Evolutionary conservation across 2,797 vertebrate species (phyloP).

Genomic region (Danio aesculapii): DNA sequence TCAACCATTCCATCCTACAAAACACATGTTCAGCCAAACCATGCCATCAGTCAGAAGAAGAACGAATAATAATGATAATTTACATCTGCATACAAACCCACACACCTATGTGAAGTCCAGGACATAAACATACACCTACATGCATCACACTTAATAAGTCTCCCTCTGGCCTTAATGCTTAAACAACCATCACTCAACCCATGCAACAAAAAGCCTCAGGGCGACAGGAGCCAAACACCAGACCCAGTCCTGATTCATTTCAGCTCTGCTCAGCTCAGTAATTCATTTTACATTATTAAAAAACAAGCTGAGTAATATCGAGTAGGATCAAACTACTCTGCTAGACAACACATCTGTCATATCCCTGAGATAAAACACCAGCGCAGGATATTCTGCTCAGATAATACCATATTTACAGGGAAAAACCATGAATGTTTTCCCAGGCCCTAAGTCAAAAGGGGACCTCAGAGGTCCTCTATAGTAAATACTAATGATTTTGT

Average conservation of each 20-base stretch:
- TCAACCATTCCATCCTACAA: not conserved
- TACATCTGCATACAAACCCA: constrained; percentile 17
- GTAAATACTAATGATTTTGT: not conserved
- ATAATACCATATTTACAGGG: not conserved
- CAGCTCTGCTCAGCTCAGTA: constrained; percentile 16
- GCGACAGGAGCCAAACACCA: not conserved
- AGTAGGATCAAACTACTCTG: constrained; percentile 9
- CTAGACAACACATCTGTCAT: not conserved
- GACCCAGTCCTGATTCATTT: constrained; percentile 43
- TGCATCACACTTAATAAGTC: not conserved
- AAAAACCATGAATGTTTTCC: not conserved
- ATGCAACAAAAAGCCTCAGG: constrained; percentile 12
- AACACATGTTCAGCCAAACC: constrained; percentile 23
- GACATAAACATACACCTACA: constrained; percentile 30
- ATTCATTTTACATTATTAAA: constrained; percentile 39
- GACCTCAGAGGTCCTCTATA: not conserved
- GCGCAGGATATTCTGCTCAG: not conserved
- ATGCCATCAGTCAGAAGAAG: not conserved
- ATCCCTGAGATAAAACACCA: not conserved
- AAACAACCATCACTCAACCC: constrained; percentile 35
- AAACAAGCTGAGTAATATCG: constrained; percentile 21
- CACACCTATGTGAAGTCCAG: constrained; percentile 23
- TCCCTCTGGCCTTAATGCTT: constrained; percentile 10
- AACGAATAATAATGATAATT: constrained; percentile 1
- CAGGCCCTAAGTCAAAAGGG: not conserved